Evolutionary conservation across 2,888 invertebrate genomes (phyloP).

Genomic region (Mesopsocus fuscifrons): DNA sequence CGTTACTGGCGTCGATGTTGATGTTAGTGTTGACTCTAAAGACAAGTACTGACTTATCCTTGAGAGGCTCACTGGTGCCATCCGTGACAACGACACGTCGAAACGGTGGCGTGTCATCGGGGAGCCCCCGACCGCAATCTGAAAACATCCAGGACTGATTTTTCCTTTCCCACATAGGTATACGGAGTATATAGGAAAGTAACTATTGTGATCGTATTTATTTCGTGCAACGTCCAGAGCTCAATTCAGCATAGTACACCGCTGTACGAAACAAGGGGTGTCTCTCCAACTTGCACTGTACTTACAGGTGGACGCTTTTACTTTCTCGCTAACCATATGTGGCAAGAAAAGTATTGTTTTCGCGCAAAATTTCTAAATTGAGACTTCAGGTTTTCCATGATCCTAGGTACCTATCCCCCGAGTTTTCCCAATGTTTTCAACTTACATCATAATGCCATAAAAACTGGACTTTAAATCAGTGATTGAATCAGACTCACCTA

Average conservation of each 20-base stretch:
- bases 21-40: constrained; percentile 40
- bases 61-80: constrained; percentile 34
- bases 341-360: too few relatives aligned
- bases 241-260: too few relatives aligned
- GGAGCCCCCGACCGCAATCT: constrained; percentile 37
- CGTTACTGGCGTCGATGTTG: constrained; percentile 39
- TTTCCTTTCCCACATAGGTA: neutral
- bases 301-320: too few relatives aligned
- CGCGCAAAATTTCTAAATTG: too few relatives aligned
- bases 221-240: too few relatives aligned
- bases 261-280: too few relatives aligned
- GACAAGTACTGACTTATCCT: constrained; percentile 45
- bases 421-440: constrained; percentile 1
- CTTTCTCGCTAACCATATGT: too few relatives aligned
- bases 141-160: neutral
- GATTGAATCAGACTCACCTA: constrained; percentile 39
- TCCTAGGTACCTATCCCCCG: too few relatives aligned
- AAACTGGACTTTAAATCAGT: neutral
- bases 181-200: too few relatives aligned
- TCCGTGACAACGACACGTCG: constrained; percentile 33
- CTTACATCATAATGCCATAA: neutral
- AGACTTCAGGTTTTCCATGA: too few relatives aligned
- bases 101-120: constrained; percentile 16
- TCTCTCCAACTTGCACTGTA: too few relatives aligned
- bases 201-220: too few relatives aligned